phyloP scores from a whole-genome alignment of 2,888 invertebrate genomes.

The Drosophila nr. medialis region DNA sequence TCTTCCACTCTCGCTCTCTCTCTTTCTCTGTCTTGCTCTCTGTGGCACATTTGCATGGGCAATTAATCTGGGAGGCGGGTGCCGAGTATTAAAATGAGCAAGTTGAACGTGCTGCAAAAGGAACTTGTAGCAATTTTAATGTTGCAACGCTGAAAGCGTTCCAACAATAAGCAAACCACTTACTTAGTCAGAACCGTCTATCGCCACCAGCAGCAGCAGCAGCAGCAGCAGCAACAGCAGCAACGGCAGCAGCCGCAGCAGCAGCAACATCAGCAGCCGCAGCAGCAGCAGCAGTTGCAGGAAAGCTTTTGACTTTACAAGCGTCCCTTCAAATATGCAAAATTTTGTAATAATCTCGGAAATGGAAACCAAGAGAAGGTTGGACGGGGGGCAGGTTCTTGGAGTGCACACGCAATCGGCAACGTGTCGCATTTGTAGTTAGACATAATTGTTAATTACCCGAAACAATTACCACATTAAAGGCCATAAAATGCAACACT shows the following conservation, averaged over 20 bases:
- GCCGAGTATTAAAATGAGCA: slow-evolving; percentile 26
- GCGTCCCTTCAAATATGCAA: slow-evolving; percentile 74
- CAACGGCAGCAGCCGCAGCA: no score
- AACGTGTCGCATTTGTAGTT: slow-evolving; percentile 81
- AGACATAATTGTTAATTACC: slow-evolving; percentile 81
- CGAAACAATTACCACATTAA: slow-evolving; percentile 81
- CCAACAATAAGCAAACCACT: slow-evolving; percentile 75
- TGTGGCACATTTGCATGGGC: slow-evolving; percentile 69
- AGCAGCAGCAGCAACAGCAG: slow-evolving; percentile 54
- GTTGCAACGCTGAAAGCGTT: slow-evolving; percentile 59
- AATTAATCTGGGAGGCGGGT: slow-evolving; percentile 63
- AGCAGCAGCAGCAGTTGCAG: slow-evolving; percentile 59
- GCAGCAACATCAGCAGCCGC: slow-evolving; percentile 44
- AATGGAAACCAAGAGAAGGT: slow-evolving; percentile 14
- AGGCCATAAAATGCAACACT: slow-evolving; percentile 81
- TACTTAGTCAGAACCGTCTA: slow-evolving; percentile 59
- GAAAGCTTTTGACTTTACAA: slow-evolving; percentile 43
- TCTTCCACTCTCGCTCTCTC: not conserved
- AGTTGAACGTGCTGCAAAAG: slow-evolving; percentile 45
- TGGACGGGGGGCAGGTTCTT: not conserved
- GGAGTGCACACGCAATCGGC: slow-evolving; percentile 71
- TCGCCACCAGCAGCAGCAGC: slow-evolving; percentile 59
- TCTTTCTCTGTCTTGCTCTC: not conserved
- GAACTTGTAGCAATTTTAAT: slow-evolving; percentile 71
- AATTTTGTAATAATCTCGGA: slow-evolving; percentile 70